Evolutionary conservation across 2,113 vertebrate species (phyloP).

Genomic region (Mastomys coucha): DNA sequence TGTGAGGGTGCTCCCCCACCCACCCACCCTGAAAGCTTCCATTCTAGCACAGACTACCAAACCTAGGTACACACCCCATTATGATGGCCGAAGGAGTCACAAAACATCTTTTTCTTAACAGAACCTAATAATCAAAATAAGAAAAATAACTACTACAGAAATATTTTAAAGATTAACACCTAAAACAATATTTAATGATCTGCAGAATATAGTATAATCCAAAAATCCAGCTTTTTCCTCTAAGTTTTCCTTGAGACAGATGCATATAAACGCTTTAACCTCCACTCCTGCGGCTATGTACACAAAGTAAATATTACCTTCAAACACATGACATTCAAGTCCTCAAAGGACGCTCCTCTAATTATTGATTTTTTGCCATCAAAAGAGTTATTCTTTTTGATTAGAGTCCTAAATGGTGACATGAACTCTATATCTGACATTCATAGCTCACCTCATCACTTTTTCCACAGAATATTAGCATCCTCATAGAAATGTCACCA

Average conservation of each 20-base stretch:
- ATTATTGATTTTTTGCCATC: slow-evolving; percentile 72
- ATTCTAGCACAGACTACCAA: not conserved
- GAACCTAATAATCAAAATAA: not conserved
- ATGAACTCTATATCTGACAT: slow-evolving; percentile 9
- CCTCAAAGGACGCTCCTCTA: slow-evolving; percentile 50
- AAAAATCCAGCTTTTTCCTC: slow-evolving; percentile 26
- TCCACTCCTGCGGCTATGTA: not conserved
- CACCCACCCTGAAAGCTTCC: not conserved
- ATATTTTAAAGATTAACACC: slow-evolving; percentile 46
- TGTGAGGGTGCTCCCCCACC: too few relatives aligned
- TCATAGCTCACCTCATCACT: slow-evolving; percentile 41
- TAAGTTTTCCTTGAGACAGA: slow-evolving; percentile 19
- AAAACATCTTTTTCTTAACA: slow-evolving; percentile 33
- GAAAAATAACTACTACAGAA: not conserved
- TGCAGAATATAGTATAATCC: not conserved
- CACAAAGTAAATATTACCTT: slow-evolving; percentile 32
- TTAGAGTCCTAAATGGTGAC: slow-evolving; percentile 39
- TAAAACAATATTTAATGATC: slow-evolving; percentile 18
- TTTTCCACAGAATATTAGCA: slow-evolving; percentile 54
- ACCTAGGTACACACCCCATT: not conserved
- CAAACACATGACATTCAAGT: slow-evolving; percentile 58
- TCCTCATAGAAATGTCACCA: slow-evolving; percentile 56
- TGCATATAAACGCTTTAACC: not conserved
- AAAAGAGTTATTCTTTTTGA: slow-evolving; percentile 67
- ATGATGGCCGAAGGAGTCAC: not conserved